Evolutionary conservation across 2,797 vertebrate genomes (phyloP), one percentile per base, ranked within the genome.

Genomic region (Eulemur albifrons): DNA sequence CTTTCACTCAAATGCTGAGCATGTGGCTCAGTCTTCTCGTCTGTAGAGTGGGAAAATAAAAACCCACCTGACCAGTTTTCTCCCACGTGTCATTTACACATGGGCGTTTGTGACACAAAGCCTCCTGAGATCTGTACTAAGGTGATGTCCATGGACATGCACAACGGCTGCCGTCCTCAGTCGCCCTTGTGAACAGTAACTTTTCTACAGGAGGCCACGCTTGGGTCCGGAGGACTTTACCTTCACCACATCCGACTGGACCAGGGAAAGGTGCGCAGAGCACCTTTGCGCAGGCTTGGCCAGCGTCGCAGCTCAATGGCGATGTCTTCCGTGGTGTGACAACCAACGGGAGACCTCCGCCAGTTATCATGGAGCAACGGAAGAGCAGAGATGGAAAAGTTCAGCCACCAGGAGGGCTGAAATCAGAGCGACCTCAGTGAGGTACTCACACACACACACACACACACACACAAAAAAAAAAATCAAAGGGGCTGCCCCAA

Each of bases 211-310:
- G 0, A 18, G n/a, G 17, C 18, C 50, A 21, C 2, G 0, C 20
- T 35, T 17, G 32, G 21, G 27, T 52, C 54, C 21, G 0, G 4
- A 35, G 35, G 17, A 83, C 6, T 57, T 72, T n/a, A 35, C 1
- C 0, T 0, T 25, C 0, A 11, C 5, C 69, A 23, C 14, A 7
- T 32, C 12, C 7, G 48, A n/a, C 0, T 25, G 20, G 84, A 79
- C 43, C 27, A 30, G n/a, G 32, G 50, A 14, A 82, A 0, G 13
- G 0, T 35, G 32, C 54, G 54, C 4, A 40, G 65, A 79, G 14
- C 21, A 7, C 10, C 32, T 27, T 6, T 20, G 21, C 38, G 23
- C 5, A 10, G 25, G 27, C 25, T 43, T 43, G 32, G 15, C 30
- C 10, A 15, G 4, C 2, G 0, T 3, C 35, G 3, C 40, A n/a